Evolutionary conservation across 1,140 invertebrate genomes (phyloP).

Genomic region (Heliothis virescens): DNA sequence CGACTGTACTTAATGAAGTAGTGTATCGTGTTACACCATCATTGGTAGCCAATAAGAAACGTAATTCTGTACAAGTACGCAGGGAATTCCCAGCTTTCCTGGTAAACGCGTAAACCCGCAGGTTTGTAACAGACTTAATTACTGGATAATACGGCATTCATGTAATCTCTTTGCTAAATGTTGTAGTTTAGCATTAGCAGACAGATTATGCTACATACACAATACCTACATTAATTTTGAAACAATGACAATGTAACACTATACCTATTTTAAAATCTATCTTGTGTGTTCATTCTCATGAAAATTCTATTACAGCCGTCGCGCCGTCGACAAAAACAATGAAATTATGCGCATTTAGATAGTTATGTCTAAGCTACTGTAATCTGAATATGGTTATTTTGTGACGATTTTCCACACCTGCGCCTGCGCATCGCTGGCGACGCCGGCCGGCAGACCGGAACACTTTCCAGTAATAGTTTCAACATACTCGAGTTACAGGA

Average conservation of each 20-base stretch:
- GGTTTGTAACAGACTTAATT: too few species aligned
- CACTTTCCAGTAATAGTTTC: constrained; percentile 78
- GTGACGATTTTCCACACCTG: constrained; percentile 64
- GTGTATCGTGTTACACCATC: constrained; percentile 3
- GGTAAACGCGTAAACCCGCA: too few species aligned
- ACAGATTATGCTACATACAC: background rate
- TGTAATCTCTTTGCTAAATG: too few species aligned
- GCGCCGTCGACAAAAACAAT: constrained; percentile 22
- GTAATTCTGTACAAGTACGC: background rate
- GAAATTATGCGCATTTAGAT: constrained; percentile 37
- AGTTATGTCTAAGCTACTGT: too few species aligned
- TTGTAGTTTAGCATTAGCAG: background rate
- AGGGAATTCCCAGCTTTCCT: background rate
- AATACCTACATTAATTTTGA: background rate
- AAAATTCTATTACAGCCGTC: constrained; percentile 17
- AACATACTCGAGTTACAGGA: constrained; percentile 73
- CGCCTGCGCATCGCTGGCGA: constrained; percentile 50
- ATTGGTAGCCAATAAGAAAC: background rate
- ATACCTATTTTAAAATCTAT: constrained; percentile 2
- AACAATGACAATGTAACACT: background rate
- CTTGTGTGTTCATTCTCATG: constrained; percentile 37
- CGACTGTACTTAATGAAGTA: background rate
- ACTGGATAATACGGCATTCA: too few species aligned
- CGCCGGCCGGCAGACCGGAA: constrained; percentile 65
- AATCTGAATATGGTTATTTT: constrained; percentile 41